These are phyloP conservation scores for Drosophila sp. DNA, from an alignment of 1,140 invertebrate genomes.

Conservation along the genomic window DNA sequence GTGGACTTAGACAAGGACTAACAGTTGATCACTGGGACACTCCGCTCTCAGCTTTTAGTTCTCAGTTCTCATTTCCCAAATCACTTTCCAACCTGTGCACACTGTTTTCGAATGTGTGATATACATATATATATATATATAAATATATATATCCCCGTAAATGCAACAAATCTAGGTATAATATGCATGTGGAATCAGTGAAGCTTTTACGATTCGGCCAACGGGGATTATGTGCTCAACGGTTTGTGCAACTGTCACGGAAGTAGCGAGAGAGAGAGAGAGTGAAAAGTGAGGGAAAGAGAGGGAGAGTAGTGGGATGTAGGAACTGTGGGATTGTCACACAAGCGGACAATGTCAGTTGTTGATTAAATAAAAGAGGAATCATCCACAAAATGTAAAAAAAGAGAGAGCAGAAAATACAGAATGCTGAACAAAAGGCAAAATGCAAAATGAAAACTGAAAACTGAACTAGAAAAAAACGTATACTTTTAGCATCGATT, in stretches of 20 bases:
- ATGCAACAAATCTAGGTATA: constrained; percentile 79
- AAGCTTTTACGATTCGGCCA: constrained; percentile 73
- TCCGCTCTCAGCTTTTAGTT: constrained; percentile 1
- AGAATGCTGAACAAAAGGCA: constrained; percentile 30
- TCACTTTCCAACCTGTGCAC: constrained; percentile 68
- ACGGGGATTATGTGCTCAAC: constrained; percentile 68
- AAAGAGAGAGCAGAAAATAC: constrained; percentile 33
- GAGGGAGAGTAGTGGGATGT: background rate
- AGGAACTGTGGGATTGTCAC: constrained; percentile 42
- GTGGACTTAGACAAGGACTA: constrained; percentile 15
- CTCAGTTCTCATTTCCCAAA: constrained; percentile 53
- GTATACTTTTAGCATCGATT: constrained; percentile 76
- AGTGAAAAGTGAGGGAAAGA: background rate
- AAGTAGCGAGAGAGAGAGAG: background rate
- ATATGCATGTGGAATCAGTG: constrained; percentile 69
- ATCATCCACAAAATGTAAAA: constrained; percentile 27
- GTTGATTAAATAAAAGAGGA: constrained; percentile 78
- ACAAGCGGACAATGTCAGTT: constrained; percentile 71
- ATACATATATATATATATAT: no score
- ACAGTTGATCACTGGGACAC: constrained; percentile 13
- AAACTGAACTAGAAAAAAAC: constrained; percentile 48
- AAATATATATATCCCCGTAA: constrained; percentile 37
- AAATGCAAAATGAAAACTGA: constrained; percentile 51
- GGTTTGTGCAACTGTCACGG: constrained; percentile 42
- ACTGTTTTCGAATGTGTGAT: constrained; percentile 60